Base-by-base conservation (phyloP, 2,113 vertebrate species). In the Pollimyrus isidori region DNA sequence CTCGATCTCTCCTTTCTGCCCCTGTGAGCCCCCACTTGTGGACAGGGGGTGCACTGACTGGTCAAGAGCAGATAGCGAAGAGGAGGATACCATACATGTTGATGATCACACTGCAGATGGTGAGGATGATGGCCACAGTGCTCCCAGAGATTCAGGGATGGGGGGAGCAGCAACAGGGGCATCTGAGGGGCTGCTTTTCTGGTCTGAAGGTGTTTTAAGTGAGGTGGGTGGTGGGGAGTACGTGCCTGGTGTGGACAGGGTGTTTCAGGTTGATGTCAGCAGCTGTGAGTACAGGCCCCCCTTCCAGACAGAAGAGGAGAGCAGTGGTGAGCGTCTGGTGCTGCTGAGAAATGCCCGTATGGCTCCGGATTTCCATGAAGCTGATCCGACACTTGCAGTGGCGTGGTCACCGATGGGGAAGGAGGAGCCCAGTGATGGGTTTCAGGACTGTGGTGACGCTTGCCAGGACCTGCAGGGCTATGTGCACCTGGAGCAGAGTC, bases 331-430 rank as follows among this genome's bases (percentile, higher is more conserved):
- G 87, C 93, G 92, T 92, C 93, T 95, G 94, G 94, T 92, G 48
- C 23, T 53, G 49, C 49, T 17, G 89, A 91, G 45, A 90, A 87
- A 26, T 69, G 93, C 35, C 93, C 92, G 89, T 19, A 7, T 92
- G 2, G 92, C 96, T 92, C 94, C 95, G 86, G 90, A 96, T 49
- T 98, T 98, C 92, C 96, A 97, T 0, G 98, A 99, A 93, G 96
- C 97, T 0, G 98, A 99, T 95, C 98, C 98, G 0, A 97, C 95
- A 13, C 97, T 97, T 91, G 98, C 98, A 3, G 98, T 99, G 49
- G n/a, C n/a, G 3, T 97, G 97, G 93, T 98, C 98, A 30, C 94
- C 99, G 89, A 98, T 98, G 4, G 97, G 95, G 92, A 97, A 98
- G 93, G 94, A 93, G 0, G 97, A 97, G 88, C 96, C 95, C 3